Conservation (phyloP, 2,888 invertebrate genomes). For the Chalcosyrphus nemorum region DNA sequence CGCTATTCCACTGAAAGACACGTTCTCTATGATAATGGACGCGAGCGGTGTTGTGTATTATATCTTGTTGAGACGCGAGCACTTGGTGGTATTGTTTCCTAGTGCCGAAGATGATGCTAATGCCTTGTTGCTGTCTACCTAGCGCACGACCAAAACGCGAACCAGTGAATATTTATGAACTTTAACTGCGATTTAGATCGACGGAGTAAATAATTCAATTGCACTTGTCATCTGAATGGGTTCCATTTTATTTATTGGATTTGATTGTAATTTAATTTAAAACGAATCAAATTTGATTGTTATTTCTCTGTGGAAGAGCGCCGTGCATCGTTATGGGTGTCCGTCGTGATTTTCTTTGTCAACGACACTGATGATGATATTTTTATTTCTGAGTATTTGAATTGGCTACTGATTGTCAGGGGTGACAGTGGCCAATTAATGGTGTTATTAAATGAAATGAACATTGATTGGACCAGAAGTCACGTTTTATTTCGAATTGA, state of each 20-base stretch:
- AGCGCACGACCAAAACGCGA: too few species aligned
- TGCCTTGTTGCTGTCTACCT: constrained; percentile 69
- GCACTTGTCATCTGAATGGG: constrained; percentile 74
- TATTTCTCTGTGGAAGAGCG: constrained; percentile 49
- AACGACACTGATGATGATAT: constrained; percentile 41
- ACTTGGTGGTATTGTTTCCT: constrained; percentile 63
- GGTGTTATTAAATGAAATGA: constrained; percentile 7
- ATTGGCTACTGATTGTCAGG: constrained; percentile 5
- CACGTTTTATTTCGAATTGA: background rate
- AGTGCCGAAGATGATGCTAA: constrained; percentile 71
- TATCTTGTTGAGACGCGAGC: constrained; percentile 56
- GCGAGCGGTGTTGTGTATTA: constrained; percentile 51
- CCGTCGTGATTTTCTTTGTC: constrained; percentile 63
- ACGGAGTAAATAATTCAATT: constrained; percentile 76
- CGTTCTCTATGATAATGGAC: constrained; percentile 66
- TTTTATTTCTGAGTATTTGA: constrained; percentile 25
- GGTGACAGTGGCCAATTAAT: constrained; percentile 30
- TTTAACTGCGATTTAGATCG: constrained; percentile 60
- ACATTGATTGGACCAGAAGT: constrained; percentile 33
- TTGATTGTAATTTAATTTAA: constrained; percentile 73
- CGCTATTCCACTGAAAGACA: constrained; percentile 32
- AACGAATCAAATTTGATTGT: constrained; percentile 72
- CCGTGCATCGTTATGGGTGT: constrained; percentile 41
- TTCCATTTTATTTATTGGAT: constrained; percentile 70
- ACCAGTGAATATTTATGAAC: constrained; percentile 72